phyloP scores from a whole-genome alignment of 53 echinoderm and acorn worm species.

The Astropecten irregularis region DNA sequence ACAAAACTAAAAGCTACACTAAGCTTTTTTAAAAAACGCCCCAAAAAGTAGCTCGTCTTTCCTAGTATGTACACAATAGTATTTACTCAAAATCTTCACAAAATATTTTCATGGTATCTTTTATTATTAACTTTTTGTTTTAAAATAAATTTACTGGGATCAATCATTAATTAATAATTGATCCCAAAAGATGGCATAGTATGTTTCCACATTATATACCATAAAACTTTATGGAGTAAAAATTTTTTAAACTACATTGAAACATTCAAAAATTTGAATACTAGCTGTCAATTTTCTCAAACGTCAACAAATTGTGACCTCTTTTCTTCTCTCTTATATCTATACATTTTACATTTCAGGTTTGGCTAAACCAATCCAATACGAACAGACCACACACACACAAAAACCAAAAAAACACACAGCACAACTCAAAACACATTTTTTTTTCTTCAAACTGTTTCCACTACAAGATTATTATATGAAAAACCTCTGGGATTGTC shows the following conservation, averaged over 20 bases:
- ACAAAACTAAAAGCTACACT: slow-evolving; percentile 32
- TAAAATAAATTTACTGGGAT: slow-evolving; percentile 2
- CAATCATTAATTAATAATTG: slow-evolving; percentile 14
- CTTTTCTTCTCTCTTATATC: too few relatives aligned
- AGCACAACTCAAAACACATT: too few relatives aligned
- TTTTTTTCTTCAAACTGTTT: too few relatives aligned
- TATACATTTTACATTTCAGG: too few relatives aligned
- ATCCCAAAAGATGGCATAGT: slow-evolving; percentile 36
- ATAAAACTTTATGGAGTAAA: not conserved
- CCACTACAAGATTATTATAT: too few relatives aligned
- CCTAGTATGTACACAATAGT: slow-evolving; percentile 30
- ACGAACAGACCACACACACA: too few relatives aligned
- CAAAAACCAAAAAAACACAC: too few relatives aligned
- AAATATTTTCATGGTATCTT: slow-evolving; percentile 43
- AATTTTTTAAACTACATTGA: slow-evolving; percentile 8
- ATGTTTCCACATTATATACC: slow-evolving; percentile 8
- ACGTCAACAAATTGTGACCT: not conserved
- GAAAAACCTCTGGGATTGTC: too few relatives aligned
- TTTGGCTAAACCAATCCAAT: too few relatives aligned
- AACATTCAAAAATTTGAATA: slow-evolving; percentile 16
- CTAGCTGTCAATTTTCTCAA: not conserved
- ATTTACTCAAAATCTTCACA: slow-evolving; percentile 28
- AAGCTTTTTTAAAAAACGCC: slow-evolving; percentile 29
- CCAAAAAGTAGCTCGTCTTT: slow-evolving; percentile 29
- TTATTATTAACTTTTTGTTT: not conserved